Conservation (phyloP, 2,113 vertebrate species). For the Opisthocomus hoazin region DNA sequence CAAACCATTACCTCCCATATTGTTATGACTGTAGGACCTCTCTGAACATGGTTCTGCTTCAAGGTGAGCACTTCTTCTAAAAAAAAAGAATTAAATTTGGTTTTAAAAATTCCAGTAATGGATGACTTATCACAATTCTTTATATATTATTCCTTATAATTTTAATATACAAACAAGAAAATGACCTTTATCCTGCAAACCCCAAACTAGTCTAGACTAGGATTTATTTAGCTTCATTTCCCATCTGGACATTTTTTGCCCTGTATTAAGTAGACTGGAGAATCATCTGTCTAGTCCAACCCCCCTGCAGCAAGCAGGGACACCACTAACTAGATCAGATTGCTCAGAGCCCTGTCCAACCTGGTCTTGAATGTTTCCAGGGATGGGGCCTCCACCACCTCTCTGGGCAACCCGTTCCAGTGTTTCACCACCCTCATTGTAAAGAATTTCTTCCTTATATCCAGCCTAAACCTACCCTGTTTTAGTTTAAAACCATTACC, state of each 20-base stretch:
- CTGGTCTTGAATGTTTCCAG: too few species aligned
- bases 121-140: not conserved
- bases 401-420: too few species aligned
- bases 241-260: not conserved
- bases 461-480: too few species aligned
- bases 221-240: not conserved
- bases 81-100: not conserved
- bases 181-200: not conserved
- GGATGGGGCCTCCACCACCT: too few species aligned
- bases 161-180: not conserved
- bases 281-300: not conserved
- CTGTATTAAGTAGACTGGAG: not conserved
- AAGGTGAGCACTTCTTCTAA: not conserved
- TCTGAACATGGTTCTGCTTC: not conserved
- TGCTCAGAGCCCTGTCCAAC: too few species aligned
- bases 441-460: too few species aligned
- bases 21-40: not conserved
- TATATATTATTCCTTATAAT: not conserved
- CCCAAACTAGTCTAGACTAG: not conserved
- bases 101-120: not conserved
- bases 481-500: too few species aligned
- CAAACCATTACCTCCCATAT: rapidly evolving
- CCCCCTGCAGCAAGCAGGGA: too few species aligned
- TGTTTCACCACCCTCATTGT: too few species aligned
- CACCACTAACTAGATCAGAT: too few species aligned